Percentiles rank a stretch among this genome's conserved stretches.
phyloP scores from a whole-genome alignment of 2,113 vertebrate species.

The Corythaeola cristata region DNA sequence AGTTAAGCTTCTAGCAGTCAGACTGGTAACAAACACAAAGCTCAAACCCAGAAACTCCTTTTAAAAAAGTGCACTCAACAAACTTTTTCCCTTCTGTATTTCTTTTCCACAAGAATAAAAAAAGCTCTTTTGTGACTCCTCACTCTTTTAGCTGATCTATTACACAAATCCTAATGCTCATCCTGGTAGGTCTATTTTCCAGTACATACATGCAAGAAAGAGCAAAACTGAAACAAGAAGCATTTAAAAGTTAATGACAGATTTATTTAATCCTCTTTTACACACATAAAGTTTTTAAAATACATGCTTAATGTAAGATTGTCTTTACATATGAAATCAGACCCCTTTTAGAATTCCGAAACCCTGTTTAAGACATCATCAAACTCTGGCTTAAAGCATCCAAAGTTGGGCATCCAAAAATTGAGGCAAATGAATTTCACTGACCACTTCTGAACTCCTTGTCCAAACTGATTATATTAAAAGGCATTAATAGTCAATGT shows the following conservation, averaged over 20 bases:
- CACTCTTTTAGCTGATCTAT: background rate
- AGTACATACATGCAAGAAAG: background rate
- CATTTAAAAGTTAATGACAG: background rate
- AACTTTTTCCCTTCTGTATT: background rate
- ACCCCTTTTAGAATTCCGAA: background rate
- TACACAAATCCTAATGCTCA: background rate
- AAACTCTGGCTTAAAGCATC: background rate
- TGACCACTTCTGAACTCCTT: background rate
- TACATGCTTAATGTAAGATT: background rate
- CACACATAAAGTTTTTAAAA: background rate
- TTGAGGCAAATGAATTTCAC: background rate
- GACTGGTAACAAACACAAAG: background rate
- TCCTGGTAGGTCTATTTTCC: background rate
- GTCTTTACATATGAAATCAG: background rate
- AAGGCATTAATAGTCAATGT: fast-evolving
- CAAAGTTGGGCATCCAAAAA: background rate
- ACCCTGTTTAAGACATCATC: background rate
- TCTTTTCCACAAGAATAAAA: background rate
- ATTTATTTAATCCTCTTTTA: conserved; percentile 34
- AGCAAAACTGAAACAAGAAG: background rate
- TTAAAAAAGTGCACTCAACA: background rate
- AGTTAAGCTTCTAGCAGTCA: background rate
- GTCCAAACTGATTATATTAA: background rate
- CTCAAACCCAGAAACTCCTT: background rate
- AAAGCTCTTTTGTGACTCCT: background rate